A percentile compares a stretch with the other conserved stretches of the same genome.
These are phyloP conservation scores for Poeciliopsis turneri DNA, from an alignment of 2,797 vertebrate genomes.

Conservation along the genomic window DNA sequence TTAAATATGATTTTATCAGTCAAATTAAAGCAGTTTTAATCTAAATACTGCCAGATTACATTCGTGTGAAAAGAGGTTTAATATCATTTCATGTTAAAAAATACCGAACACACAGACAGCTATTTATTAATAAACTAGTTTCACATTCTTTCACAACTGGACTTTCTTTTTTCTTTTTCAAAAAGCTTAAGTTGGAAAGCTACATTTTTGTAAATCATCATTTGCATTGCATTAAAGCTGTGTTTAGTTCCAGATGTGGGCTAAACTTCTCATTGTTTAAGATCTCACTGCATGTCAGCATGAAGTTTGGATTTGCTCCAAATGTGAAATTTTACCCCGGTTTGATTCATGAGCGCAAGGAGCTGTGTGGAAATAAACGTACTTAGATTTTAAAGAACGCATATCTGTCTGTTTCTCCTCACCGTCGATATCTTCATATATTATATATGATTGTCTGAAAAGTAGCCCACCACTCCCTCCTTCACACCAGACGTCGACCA, in stretches of 20 bases:
- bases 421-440: conserved; percentile 5
- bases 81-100: too few species aligned
- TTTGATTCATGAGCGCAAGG: neutral
- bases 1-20: too few species aligned
- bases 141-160: too few species aligned
- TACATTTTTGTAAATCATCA: neutral
- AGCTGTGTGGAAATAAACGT: neutral
- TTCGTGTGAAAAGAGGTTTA: too few species aligned
- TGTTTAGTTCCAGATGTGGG: neutral
- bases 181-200: neutral
- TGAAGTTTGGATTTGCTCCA: neutral
- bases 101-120: too few species aligned
- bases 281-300: neutral
- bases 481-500: neutral
- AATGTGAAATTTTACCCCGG: neutral
- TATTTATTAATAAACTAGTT: too few species aligned
- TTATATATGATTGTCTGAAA: neutral
- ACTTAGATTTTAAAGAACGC: neutral
- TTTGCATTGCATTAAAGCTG: neutral
- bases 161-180: too few species aligned
- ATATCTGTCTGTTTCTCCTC: neutral
- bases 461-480: neutral
- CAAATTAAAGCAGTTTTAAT: too few species aligned
- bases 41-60: too few species aligned
- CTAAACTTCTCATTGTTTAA: neutral